Conservation (phyloP, 2,888 invertebrate genomes). For the Mellilla xanthometata region DNA sequence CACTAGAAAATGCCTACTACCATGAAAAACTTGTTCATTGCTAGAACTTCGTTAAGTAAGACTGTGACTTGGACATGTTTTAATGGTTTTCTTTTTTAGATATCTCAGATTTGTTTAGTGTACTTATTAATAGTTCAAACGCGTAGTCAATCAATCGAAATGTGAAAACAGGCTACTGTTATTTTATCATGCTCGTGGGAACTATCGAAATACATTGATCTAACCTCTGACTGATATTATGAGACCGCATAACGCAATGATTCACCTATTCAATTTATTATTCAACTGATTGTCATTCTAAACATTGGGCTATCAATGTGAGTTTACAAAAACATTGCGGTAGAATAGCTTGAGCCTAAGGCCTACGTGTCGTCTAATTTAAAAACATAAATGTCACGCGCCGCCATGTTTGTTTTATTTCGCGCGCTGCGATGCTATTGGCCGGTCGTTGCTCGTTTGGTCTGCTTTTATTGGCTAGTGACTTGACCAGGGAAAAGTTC, state of each 20-base stretch:
- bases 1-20: too few species aligned
- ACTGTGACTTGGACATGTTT: too few species aligned
- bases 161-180: too few species aligned
- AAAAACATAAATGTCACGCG: slow-evolving; percentile 32
- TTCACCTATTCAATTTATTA: slow-evolving; percentile 18
- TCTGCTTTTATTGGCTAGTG: background rate
- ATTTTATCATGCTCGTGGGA: too few species aligned
- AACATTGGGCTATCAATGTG: slow-evolving; percentile 35
- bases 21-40: too few species aligned
- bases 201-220: background rate
- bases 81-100: too few species aligned
- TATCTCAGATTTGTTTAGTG: too few species aligned
- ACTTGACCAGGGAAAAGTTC: background rate
- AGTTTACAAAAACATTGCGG: slow-evolving; percentile 35
- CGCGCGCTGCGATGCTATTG: slow-evolving; percentile 39
- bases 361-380: slow-evolving; percentile 35
- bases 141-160: too few species aligned
- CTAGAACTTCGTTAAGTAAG: too few species aligned
- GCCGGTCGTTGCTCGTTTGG: slow-evolving; percentile 20
- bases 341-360: slow-evolving; percentile 10
- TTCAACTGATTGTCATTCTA: slow-evolving; percentile 13
- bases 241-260: slow-evolving; percentile 16
- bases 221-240: slow-evolving; percentile 3
- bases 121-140: too few species aligned
- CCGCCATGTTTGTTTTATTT: slow-evolving; percentile 37